Evolutionary conservation across 2,113 vertebrate species (phyloP).

Genomic region (Pachyramphus minor): DNA sequence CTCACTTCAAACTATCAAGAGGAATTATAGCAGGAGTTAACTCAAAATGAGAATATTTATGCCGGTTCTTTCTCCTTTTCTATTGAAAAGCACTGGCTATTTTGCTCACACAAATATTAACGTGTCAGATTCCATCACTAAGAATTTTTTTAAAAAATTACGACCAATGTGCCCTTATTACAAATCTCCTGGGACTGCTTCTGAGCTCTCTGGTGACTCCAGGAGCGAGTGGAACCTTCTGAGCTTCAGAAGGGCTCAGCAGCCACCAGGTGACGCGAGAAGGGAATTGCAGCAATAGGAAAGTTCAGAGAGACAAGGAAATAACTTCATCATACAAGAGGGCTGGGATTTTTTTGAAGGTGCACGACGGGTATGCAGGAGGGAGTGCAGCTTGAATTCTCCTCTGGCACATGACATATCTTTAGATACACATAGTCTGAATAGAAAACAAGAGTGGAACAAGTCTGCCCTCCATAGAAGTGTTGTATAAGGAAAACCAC

Average conservation of each 20-base stretch:
- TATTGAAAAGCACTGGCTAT: neutral
- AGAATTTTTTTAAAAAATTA: neutral
- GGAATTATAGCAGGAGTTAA: neutral
- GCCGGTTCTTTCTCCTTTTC: neutral
- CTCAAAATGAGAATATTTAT: neutral
- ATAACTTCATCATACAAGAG: neutral
- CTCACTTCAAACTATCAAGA: neutral
- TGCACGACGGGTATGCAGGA: accelerated
- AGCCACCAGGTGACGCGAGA: conserved; percentile 50
- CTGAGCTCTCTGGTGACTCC: neutral
- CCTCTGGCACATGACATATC: too few species aligned
- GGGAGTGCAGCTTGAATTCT: neutral
- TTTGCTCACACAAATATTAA: neutral
- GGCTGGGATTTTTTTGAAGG: neutral
- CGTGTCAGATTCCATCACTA: neutral
- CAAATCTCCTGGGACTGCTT: neutral
- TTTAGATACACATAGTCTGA: neutral
- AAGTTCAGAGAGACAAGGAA: neutral
- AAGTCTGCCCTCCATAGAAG: neutral
- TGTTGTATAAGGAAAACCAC: neutral
- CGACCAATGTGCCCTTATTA: neutral
- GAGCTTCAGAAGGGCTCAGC: conserved; percentile 15
- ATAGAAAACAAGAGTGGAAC: neutral
- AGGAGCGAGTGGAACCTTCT: neutral
- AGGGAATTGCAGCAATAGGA: neutral